A percentile compares a stretch with the other conserved stretches of the same genome.
Evolutionary conservation across 1,140 invertebrate genomes (phyloP).

Genomic region (Rhyzopertha dominica): DNA sequence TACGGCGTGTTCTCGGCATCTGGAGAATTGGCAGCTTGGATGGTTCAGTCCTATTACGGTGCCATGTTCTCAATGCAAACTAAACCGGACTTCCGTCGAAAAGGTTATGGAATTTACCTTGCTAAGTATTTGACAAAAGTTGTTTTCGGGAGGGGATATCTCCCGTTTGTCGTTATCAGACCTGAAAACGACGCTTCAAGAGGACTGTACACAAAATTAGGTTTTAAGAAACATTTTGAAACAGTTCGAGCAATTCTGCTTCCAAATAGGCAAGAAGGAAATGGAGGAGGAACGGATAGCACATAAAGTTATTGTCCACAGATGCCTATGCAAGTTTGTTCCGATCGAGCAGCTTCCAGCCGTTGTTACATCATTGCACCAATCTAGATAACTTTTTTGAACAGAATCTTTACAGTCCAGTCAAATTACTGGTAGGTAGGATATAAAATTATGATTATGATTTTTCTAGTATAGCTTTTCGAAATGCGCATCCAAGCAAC

Average conservation of each 20-base stretch:
- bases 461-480: too few species aligned
- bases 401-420: too few species aligned
- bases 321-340: constrained; percentile 16
- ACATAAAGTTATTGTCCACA: constrained; percentile 5
- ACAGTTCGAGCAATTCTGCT: constrained; percentile 69
- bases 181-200: constrained; percentile 79
- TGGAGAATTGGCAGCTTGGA: constrained; percentile 71
- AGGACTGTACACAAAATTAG: constrained; percentile 71
- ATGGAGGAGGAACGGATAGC: constrained; percentile 33
- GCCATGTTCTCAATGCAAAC: constrained; percentile 91
- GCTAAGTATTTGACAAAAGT: constrained; percentile 62
- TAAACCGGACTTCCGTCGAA: constrained; percentile 69
- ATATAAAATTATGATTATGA: too few species aligned
- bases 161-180: constrained; percentile 78
- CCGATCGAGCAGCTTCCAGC: constrained; percentile 18
- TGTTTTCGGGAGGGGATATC: constrained; percentile 56
- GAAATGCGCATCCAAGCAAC: too few species aligned
- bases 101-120: constrained; percentile 68
- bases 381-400: too few species aligned
- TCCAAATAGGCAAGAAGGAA: constrained; percentile 47
- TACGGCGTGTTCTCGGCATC: constrained; percentile 67
- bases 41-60: constrained; percentile 83
- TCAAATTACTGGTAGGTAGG: too few species aligned
- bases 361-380: too few species aligned
- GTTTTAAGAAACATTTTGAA: constrained; percentile 70